Evolutionary conservation across 2,888 invertebrate genomes (phyloP), one percentile per base, ranked within the genome.

Genomic region (Carabus problematicus): DNA sequence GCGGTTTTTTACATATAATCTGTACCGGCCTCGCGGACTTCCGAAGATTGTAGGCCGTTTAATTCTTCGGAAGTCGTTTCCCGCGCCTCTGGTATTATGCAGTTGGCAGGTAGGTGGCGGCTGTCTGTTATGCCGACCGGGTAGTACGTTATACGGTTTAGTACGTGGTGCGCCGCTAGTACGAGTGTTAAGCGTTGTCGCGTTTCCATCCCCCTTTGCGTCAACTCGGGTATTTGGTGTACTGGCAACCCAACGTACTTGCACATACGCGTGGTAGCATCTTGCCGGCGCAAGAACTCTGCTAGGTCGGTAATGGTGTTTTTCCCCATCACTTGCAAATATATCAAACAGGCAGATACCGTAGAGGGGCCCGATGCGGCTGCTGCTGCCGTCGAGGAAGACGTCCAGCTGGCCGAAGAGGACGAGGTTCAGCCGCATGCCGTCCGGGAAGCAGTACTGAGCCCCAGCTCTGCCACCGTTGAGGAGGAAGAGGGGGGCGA

Each of bases 61-160:
- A 54, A 11, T 64, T 64, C 54, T 54, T 42, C 41, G 40, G 47
- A 2, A 6, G 8, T 41, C 49, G 63, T 63, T 63, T 63, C 41
- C 52, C 63, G 52, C 19, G 18, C n/a, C n/a, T n/a, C n/a, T n/a
- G n/a, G n/a, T n/a, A n/a, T 18, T 14, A 16, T 49, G 1, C n/a
- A 18, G 8, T 16, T n/a, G 49, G 8, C 9, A 6, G 29, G 29
- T 2, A 39, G 40, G 8, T 11, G 19, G 16, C 9, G n/a, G 7
- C 18, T n/a, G 43, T 11, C 12, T 59, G n/a, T 4, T 40, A 11
- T 16, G 12, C 16, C 8, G 11, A 1, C n/a, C n/a, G 19, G 11
- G 6, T 8, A 8, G 18, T 9, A 8, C 8, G 39, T 19, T 16
- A n/a, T 18, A 18, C 1, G 8, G n/a, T 8, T 8, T 2, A 19